Base-by-base conservation (phyloP, 2,888 invertebrate species). In the Pristionchus japonicus region DNA sequence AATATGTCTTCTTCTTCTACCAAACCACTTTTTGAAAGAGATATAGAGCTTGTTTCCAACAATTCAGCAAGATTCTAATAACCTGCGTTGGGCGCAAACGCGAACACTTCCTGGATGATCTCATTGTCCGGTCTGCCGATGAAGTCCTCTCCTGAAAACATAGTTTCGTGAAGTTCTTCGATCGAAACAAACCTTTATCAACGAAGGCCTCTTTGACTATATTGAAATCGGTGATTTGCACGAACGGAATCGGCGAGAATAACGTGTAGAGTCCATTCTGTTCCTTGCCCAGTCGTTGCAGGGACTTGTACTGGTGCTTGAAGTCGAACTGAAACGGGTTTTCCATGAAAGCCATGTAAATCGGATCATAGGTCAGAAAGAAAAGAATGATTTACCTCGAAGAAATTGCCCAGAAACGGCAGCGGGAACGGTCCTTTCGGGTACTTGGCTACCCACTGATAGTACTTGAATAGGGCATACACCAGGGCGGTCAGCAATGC, bases 71-170 rank as follows among this genome's bases (percentile, higher is more conserved):
- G n/a, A n/a, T n/a, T n/a, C n/a, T n/a, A 27, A 2, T 40, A 0
- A 77, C 77, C 77, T n/a, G 77, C 40, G 27, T 77, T 77, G n/a
- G 77, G 77, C 27, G 77, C 77, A 27, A 77, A 77, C 23, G 77
- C 37, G 15, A 77, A 77, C 27, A 34, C 77, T 17, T 77, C 77
- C 17, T 77, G 77, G 23, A 77, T 77, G 77, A 77, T 43, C 17
- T 77, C 77, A 15, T 27, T 77, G 43, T 40, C 43, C 13, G 77
- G 77, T 0, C 77, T 43, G 7, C 77, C 77, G 7, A 77, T 34
- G 77, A 77, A 77, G 23, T 77, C 77, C 2, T 77, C 77, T 23
- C 77, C 77, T 77, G 43, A 4, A 67, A 77, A n/a, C 43, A 74
- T 11, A 40, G 52, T 52, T 52, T 20, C 20, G 52, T 52, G 3